Evolutionary conservation across 2,888 invertebrate genomes (phyloP).

Genomic region (Eudemis profundana): DNA sequence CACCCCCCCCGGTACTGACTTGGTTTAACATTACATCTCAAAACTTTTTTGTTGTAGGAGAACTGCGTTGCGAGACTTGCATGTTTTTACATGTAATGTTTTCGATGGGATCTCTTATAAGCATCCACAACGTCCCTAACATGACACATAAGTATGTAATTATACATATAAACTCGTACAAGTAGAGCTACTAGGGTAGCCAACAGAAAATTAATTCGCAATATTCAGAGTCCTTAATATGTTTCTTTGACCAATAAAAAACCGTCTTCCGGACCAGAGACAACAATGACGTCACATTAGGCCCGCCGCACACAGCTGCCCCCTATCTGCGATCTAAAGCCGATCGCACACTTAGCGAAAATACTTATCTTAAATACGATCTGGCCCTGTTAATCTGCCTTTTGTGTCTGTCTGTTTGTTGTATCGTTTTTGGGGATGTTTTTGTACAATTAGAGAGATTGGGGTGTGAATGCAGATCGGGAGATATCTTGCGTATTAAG

Average conservation of each 20-base stretch:
- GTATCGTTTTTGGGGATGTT: conserved; percentile 68
- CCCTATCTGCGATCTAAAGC: conserved; percentile 80
- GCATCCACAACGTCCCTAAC: too few species aligned
- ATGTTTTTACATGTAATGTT: too few species aligned
- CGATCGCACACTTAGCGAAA: conserved; percentile 77
- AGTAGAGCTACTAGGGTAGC: too few species aligned
- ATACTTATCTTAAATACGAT: conserved; percentile 84
- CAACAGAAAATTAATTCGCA: not conserved
- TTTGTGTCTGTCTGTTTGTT: conserved; percentile 77
- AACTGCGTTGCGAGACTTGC: too few species aligned
- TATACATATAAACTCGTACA: too few species aligned
- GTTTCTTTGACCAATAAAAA: conserved; percentile 26
- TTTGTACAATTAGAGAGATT: conserved; percentile 82
- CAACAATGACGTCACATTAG: conserved; percentile 64
- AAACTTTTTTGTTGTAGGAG: too few species aligned
- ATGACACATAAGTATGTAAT: not conserved
- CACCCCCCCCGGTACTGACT: too few species aligned
- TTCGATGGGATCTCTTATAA: too few species aligned
- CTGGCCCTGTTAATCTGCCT: conserved; percentile 81
- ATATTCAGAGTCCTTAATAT: conserved; percentile 1
- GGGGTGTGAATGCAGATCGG: conserved; percentile 68
- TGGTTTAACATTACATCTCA: too few species aligned
- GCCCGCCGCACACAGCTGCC: conserved; percentile 73
- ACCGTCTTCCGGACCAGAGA: conserved; percentile 47
- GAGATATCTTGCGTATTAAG: conserved; percentile 56